These are phyloP conservation scores for Criorhina ranunculi DNA, from an alignment of 2,888 invertebrate species.

Conservation along the genomic window DNA sequence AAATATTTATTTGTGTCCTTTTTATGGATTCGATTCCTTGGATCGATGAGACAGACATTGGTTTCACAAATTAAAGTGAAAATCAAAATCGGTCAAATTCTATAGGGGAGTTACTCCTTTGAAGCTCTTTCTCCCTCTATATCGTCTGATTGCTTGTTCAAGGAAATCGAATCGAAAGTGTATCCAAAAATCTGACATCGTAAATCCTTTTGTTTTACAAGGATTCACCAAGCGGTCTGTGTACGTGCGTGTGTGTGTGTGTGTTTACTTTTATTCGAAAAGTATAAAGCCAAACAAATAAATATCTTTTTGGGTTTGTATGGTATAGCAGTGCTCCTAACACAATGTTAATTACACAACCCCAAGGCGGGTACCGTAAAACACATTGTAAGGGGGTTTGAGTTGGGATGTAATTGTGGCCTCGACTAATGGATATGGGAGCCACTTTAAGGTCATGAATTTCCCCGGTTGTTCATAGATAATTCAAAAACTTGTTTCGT, in stretches of 20 bases:
- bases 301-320: slow-evolving; percentile 30
- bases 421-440: slow-evolving; percentile 59
- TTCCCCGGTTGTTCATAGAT: slow-evolving; percentile 54
- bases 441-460: slow-evolving; percentile 60
- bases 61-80: slow-evolving; percentile 42
- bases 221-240: neutral
- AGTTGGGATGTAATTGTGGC: slow-evolving; percentile 54
- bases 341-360: slow-evolving; percentile 40
- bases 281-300: slow-evolving; percentile 50
- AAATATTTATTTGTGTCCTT: slow-evolving; percentile 60
- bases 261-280: slow-evolving; percentile 2
- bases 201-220: slow-evolving; percentile 30
- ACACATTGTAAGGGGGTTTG: slow-evolving; percentile 16
- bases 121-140: neutral
- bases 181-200: slow-evolving; percentile 20
- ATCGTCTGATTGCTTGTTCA: slow-evolving; percentile 5
- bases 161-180: slow-evolving; percentile 10
- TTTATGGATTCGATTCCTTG: slow-evolving; percentile 18
- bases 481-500: slow-evolving; percentile 61
- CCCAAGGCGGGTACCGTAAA: slow-evolving; percentile 7
- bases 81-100: slow-evolving; percentile 17
- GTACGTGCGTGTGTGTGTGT: neutral
- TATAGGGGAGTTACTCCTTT: slow-evolving; percentile 8
- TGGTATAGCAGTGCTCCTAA: neutral
- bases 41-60: slow-evolving; percentile 13